Base-by-base conservation (phyloP, 2,797 vertebrate genomes). In the Peromyscus aztecus region DNA sequence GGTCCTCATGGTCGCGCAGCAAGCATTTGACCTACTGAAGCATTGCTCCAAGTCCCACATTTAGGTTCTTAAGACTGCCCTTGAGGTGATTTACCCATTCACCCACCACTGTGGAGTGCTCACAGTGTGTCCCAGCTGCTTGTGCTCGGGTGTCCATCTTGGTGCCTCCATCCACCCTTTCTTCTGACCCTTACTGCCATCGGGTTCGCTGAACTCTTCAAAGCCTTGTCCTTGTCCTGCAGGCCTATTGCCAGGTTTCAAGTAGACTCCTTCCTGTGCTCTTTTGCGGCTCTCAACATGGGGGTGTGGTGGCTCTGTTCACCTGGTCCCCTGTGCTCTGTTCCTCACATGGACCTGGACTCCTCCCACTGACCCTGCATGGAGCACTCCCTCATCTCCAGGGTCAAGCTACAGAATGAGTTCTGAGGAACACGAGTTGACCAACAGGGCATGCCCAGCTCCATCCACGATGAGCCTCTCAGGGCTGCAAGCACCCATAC, bases 221-320 rank as follows among this genome's bases (percentile, higher is more conserved):
- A 55, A 71, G 29, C 76, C 31, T 0, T 0, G 14, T 1, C 63
- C 52, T 1, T 1, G 0, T 49, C 23, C 55, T 29, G 34, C 1
- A 55, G 67, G 12, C 37, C 85, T 29, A 55, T 16, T 14, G 34
- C 69, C 65, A 91, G 57, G 34, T 46, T 87, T 67, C 34, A 61
- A 76, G 55, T 14, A 17, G 55, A 63, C 52, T 59, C 57, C 49
- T 78, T 34, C 34, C 59, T 0, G 0, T 75, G 27, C 10, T 78
- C 76, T 46, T 2, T 1, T 37, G 49, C 43, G 91, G 6, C 34
- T 46, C 7, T 40, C 6, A 14, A 31, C 2, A 2, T 0, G 46
- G 49, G 21, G 0, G 31, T 16, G 1, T 16, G 17, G 77, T 11
- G 37, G 2, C 31, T 73, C 3, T 34, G 43, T 9, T 12, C n/a